phyloP scores from a whole-genome alignment of 1,140 invertebrate genomes.

The Dreissena polymorpha region DNA sequence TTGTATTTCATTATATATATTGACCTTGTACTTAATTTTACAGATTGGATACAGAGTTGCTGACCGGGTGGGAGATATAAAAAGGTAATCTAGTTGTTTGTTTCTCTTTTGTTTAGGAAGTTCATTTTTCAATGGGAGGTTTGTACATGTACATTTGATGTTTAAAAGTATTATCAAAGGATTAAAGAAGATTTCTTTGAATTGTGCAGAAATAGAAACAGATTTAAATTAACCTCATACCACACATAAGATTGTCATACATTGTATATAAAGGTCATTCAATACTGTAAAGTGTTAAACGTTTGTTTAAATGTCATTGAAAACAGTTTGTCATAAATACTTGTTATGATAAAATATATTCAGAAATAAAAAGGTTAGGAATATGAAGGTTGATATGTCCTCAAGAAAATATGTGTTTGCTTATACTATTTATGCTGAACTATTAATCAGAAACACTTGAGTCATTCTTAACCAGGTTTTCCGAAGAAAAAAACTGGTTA shows the following conservation, averaged over 20 bases:
- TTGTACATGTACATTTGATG: not conserved
- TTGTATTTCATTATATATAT: not conserved
- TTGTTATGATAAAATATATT: too few relatives aligned
- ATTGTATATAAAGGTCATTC: too few relatives aligned
- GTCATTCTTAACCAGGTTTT: not conserved
- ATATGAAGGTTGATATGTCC: too few relatives aligned
- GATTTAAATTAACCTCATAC: not conserved
- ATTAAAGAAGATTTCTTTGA: not conserved
- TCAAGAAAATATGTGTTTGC: too few relatives aligned
- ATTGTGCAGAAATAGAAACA: not conserved
- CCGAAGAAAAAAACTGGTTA: not conserved
- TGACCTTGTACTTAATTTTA: slow-evolving; percentile 54
- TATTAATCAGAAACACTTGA: not conserved
- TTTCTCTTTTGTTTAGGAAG: not conserved
- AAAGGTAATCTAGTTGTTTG: slow-evolving; percentile 81
- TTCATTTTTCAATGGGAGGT: not conserved
- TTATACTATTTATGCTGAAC: too few relatives aligned
- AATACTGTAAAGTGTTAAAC: too few relatives aligned
- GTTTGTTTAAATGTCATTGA: too few relatives aligned
- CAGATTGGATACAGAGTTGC: slow-evolving; percentile 91
- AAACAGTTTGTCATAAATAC: too few relatives aligned
- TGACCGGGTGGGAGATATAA: slow-evolving; percentile 96
- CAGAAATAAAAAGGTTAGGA: too few relatives aligned
- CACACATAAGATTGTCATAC: not conserved
- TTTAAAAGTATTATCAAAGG: not conserved